Conservation (phyloP, 2,888 invertebrate species). For the Pseudanteris insignis region DNA sequence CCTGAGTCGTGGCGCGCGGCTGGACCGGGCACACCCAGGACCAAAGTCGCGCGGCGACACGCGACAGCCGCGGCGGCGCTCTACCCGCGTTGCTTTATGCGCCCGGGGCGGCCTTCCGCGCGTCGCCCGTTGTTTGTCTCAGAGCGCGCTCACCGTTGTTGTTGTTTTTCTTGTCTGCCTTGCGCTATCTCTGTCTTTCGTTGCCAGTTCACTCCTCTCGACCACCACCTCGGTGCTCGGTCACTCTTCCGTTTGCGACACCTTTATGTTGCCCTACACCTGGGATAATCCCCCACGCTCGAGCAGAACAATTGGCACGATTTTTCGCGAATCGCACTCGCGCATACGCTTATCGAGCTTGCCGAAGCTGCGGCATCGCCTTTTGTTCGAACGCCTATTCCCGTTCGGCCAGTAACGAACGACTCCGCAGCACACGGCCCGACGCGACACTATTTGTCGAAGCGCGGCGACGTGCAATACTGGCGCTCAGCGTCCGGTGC, state of each 20-base stretch:
- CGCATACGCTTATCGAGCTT: constrained; percentile 4
- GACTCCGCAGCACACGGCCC: constrained; percentile 46
- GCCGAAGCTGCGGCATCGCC: constrained; percentile 23
- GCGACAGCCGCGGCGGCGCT: constrained; percentile 2
- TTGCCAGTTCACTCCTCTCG: not conserved
- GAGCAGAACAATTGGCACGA: too few relatives aligned
- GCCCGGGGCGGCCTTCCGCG: constrained; percentile 2
- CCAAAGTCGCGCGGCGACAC: constrained; percentile 10
- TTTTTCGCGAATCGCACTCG: not conserved
- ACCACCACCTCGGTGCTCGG: not conserved
- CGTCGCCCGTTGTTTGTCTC: constrained; percentile 19
- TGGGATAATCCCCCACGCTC: too few relatives aligned
- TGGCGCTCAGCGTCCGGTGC: constrained; percentile 54
- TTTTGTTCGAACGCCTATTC: constrained; percentile 17
- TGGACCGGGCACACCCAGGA: constrained; percentile 13
- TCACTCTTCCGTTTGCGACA: not conserved
- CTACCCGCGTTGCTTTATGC: constrained; percentile 1
- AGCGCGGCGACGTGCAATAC: constrained; percentile 48
- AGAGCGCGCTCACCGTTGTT: constrained; percentile 16
- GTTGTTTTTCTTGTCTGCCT: constrained; percentile 24
- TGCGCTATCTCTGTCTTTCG: not conserved
- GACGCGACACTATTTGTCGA: constrained; percentile 56
- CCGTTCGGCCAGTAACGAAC: constrained; percentile 21
- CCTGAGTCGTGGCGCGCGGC: too few relatives aligned
- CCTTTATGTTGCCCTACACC: too few relatives aligned